Percentiles rank a stretch among this genome's conserved stretches.
phyloP scores from a whole-genome alignment of 2,888 invertebrate genomes.

The Anoplius nigerrimus region DNA sequence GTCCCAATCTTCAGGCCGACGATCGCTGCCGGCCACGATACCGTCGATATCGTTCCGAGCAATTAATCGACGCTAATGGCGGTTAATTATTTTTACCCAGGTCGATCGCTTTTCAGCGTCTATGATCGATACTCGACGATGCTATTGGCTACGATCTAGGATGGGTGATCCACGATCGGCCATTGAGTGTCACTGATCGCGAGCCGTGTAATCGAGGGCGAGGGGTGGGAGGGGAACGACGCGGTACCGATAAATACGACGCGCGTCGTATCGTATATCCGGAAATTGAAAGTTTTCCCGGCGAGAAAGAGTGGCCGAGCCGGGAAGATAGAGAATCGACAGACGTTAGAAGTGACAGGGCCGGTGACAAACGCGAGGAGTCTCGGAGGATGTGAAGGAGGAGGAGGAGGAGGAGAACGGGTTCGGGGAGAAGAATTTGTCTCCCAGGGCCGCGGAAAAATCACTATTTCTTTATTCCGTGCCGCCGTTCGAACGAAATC shows the following conservation, averaged over 20 bases:
- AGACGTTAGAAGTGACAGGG: too few relatives aligned
- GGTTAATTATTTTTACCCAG: conserved; percentile 14
- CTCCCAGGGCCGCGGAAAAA: conserved; percentile 37
- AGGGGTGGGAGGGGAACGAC: conserved; percentile 21
- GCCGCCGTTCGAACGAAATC: conserved; percentile 25
- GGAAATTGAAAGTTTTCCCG: conserved; percentile 63
- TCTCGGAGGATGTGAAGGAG: conserved; percentile 23
- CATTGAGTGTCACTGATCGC: not conserved
- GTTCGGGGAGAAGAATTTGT: conserved; percentile 46
- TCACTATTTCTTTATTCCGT: conserved; percentile 45
- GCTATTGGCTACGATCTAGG: too few relatives aligned
- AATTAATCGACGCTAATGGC: conserved; percentile 5
- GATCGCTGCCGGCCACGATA: conserved; percentile 4
- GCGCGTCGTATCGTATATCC: conserved; percentile 38
- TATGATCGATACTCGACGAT: not conserved
- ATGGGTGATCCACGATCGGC: not conserved
- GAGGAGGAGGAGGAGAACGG: conserved; percentile 7
- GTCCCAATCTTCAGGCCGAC: too few relatives aligned
- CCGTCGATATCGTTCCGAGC: conserved; percentile 9
- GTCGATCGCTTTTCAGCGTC: not conserved
- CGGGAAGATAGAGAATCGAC: not conserved
- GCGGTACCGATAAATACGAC: conserved; percentile 33
- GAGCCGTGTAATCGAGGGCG: not conserved
- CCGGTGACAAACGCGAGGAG: conserved; percentile 4
- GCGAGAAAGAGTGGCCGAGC: not conserved